Conservation (phyloP, 30 jellyfish, hydroid and myxozoan species). For the Pseudorhiza aurosa region DNA sequence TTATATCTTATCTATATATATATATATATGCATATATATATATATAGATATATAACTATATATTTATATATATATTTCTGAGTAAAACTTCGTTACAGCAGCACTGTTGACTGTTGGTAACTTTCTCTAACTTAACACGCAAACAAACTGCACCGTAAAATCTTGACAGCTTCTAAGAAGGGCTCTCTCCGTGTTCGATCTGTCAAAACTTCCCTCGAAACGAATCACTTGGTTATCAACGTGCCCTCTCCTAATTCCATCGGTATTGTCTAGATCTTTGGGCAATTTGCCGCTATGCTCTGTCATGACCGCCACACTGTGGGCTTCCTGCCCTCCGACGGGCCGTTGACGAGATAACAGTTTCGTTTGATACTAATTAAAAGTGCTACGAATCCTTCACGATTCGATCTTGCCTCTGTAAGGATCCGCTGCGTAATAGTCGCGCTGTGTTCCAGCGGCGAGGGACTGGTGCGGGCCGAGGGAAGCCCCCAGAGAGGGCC, state of each 20-base stretch:
- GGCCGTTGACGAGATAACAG: conserved; percentile 37
- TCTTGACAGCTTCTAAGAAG: neutral
- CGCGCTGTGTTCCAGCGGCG: too few relatives aligned
- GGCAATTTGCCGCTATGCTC: conserved; percentile 69
- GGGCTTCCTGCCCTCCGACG: conserved; percentile 58
- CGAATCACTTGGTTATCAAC: conserved; percentile 11
- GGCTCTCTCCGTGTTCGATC: neutral
- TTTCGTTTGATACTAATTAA: conserved; percentile 24
- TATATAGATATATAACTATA: too few relatives aligned
- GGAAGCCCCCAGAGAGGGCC: conserved; percentile 1
- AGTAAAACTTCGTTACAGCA: neutral
- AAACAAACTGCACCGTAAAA: neutral
- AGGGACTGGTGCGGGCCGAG: neutral
- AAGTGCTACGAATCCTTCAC: conserved; percentile 9
- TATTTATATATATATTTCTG: too few relatives aligned
- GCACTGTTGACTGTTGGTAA: neutral
- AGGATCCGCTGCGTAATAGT: too few relatives aligned
- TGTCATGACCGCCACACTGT: conserved; percentile 68
- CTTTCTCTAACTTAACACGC: neutral
- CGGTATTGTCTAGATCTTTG: conserved; percentile 47
- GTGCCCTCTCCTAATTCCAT: conserved; percentile 49
- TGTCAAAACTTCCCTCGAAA: neutral
- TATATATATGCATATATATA: too few relatives aligned
- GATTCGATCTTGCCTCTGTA: too few relatives aligned
- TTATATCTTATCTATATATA: too few relatives aligned